These are phyloP conservation scores for Eufriesea mexicana DNA, from an alignment of 1,140 invertebrate genomes.

Conservation along the genomic window DNA sequence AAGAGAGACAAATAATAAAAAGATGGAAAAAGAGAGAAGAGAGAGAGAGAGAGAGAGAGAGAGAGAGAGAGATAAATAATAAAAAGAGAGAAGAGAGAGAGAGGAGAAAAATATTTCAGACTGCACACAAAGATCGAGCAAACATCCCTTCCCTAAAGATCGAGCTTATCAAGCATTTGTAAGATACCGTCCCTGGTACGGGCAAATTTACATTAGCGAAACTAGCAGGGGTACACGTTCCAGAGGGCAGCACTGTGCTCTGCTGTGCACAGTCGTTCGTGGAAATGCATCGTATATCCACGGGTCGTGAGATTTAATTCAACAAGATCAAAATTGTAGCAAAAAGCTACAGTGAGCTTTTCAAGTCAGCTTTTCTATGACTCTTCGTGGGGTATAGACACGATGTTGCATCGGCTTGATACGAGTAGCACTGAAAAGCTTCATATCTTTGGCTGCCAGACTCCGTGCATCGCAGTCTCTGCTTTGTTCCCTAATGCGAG, in stretches of 20 bases:
- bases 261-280: background rate
- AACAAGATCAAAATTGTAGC: constrained; percentile 3
- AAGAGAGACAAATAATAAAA: no score
- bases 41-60: no score
- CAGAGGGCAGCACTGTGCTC: background rate
- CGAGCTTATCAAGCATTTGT: constrained; percentile 32
- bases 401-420: no score
- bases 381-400: background rate
- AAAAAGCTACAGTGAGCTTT: background rate
- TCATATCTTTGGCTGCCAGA: no score
- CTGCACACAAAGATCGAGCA: constrained; percentile 1
- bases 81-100: no score
- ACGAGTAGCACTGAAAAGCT: no score
- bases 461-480: no score
- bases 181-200: background rate
- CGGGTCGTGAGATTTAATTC: background rate
- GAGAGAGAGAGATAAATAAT: no score
- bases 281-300: background rate
- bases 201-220: constrained; percentile 27
- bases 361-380: background rate
- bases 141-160: constrained; percentile 19
- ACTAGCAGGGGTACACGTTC: background rate
- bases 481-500: no score
- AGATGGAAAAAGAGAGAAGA: no score
- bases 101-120: background rate